Percentiles rank a stretch among this genome's conserved stretches.
Conservation (phyloP, 2,888 invertebrate genomes). For the Patella caerulea region DNA sequence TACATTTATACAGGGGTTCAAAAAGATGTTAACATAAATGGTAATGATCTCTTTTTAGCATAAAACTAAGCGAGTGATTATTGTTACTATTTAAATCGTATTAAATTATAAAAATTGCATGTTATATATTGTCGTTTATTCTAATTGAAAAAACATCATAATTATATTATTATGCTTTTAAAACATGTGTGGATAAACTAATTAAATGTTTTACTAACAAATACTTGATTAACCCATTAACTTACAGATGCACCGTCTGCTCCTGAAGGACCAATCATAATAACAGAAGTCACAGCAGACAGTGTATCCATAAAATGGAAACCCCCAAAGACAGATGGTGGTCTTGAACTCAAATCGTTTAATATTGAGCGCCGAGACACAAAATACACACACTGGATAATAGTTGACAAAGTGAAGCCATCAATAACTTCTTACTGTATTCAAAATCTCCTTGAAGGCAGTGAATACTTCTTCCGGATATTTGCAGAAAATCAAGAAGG, state of each 20-base stretch:
- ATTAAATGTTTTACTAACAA: neutral
- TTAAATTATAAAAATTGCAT: too few relatives aligned
- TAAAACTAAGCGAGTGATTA: too few relatives aligned
- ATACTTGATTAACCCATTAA: constrained; percentile 3
- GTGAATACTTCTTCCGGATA: constrained; percentile 66
- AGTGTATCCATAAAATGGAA: constrained; percentile 87
- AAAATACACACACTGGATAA: constrained; percentile 58
- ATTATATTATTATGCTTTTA: too few relatives aligned
- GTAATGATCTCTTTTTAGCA: too few relatives aligned
- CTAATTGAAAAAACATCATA: too few relatives aligned
- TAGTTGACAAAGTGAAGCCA: constrained; percentile 42
- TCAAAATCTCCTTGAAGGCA: constrained; percentile 63
- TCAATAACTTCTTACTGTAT: constrained; percentile 45
- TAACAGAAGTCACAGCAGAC: constrained; percentile 78
- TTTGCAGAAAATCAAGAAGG: constrained; percentile 64
- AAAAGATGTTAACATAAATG: too few relatives aligned
- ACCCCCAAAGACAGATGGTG: constrained; percentile 85
- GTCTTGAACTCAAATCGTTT: constrained; percentile 83
- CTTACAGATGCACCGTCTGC: constrained; percentile 60
- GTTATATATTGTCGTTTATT: too few relatives aligned
- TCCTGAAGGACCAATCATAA: constrained; percentile 65
- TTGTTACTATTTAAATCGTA: too few relatives aligned
- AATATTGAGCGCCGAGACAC: constrained; percentile 83
- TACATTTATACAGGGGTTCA: too few relatives aligned
- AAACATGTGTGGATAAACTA: neutral